Evolutionary conservation across 2,888 invertebrate genomes (phyloP).

Genomic region (Synanthedon formicaeformis): DNA sequence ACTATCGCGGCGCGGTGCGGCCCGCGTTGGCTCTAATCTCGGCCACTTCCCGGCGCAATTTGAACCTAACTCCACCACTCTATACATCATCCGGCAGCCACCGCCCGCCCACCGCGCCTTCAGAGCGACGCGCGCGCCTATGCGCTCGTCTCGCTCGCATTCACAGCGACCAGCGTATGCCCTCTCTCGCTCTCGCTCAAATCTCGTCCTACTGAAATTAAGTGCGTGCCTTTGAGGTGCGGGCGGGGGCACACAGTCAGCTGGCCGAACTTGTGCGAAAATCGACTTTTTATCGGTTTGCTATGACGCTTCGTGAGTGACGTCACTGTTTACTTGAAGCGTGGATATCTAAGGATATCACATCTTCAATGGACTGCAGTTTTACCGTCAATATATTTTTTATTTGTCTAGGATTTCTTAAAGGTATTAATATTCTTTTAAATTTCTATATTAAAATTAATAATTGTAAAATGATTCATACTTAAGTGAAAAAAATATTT

Average conservation of each 20-base stretch:
- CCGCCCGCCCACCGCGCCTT: conserved; percentile 29
- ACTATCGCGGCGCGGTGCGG: conserved; percentile 73
- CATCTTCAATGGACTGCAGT: conserved; percentile 31
- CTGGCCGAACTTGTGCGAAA: conserved; percentile 70
- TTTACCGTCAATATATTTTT: conserved; percentile 17
- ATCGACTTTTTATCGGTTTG: conserved; percentile 69
- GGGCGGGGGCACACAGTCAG: conserved; percentile 57
- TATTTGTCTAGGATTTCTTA: too few species aligned
- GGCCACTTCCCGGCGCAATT: conserved; percentile 82
- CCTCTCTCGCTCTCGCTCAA: conserved; percentile 43
- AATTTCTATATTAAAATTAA: too few species aligned
- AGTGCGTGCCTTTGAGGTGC: conserved; percentile 37
- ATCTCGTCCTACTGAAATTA: conserved; percentile 58
- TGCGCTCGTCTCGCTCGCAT: conserved; percentile 39
- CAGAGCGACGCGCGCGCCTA: conserved; percentile 24
- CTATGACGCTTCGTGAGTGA: conserved; percentile 67
- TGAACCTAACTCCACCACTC: conserved; percentile 80
- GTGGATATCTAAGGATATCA: conserved; percentile 43
- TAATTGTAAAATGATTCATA: too few species aligned
- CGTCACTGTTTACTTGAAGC: conserved; percentile 66
- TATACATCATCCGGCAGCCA: conserved; percentile 75
- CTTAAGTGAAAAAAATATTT: too few species aligned
- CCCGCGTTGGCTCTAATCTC: conserved; percentile 77
- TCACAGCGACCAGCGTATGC: conserved; percentile 5
- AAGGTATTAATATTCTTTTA: too few species aligned